Base-by-base conservation (phyloP, 2,888 invertebrate species). In the Azorinus chamasolen region DNA sequence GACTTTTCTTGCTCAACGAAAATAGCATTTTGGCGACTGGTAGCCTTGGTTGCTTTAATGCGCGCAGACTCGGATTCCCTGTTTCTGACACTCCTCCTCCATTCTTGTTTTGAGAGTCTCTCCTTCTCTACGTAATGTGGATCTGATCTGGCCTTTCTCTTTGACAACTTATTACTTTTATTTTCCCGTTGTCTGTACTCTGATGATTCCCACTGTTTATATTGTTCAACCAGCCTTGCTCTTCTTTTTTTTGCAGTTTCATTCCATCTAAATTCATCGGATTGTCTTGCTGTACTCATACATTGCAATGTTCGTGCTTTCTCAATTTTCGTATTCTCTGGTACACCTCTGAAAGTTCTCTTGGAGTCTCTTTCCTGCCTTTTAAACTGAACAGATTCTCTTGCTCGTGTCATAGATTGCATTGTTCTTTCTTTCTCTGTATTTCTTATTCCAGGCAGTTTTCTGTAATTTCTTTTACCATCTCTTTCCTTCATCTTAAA, bases 71-170 rank as follows among this genome's bases (percentile, higher is more conserved):
- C 24, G 8, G 20, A 6, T 16, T 24, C 2, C 25, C 16, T 51
- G 14, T 22, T 51, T 24, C 24, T 24, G 20, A 24, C 24, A 16
- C 24, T 24, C 6, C 5, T 14, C 24, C 51, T 16, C 25, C 16
- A 16, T 24, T 22, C 14, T 32, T 65, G 65, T 18, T 57, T 57
- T 25, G 39, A 22, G 45, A 66, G 20, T 57, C 66, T 46, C 43
- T 59, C 59, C 45, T 43, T 59, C 25, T 59, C 59, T 45, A 45
- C 14, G 18, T 16, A 8, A n/a, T 16, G 16, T 24, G 24, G 39
- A 37, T 59, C 62, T 41, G 4, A 14, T 20, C 59, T 51, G 32
- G 53, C 39, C 37, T 16, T 68, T 16, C 24, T 6, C 25, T 51
- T 51, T 14, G 51, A 20, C 24, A 24, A 12, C 16, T 14, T 39